These are phyloP conservation scores for Columbina picui DNA, from an alignment of 2,113 vertebrate genomes.

Conservation along the genomic window DNA sequence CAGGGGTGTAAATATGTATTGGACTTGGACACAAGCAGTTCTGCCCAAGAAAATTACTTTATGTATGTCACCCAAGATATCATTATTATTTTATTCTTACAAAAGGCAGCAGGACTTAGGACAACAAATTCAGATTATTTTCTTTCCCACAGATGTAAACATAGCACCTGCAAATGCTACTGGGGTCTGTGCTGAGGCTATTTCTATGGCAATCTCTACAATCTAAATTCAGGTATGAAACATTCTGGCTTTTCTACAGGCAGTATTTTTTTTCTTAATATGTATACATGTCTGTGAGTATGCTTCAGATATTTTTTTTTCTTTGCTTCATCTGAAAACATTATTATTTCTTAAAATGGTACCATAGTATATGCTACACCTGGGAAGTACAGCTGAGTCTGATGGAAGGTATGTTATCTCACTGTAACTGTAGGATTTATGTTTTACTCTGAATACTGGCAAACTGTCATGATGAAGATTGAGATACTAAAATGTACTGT, in stretches of 20 bases:
- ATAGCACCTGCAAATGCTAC: not conserved
- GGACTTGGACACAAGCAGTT: not conserved
- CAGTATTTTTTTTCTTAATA: not conserved
- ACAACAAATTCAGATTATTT: not conserved
- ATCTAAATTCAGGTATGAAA: not conserved
- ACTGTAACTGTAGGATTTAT: not conserved
- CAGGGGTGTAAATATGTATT: not conserved
- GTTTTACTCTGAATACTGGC: not conserved
- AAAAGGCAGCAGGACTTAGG: not conserved
- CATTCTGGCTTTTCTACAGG: not conserved
- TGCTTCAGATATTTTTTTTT: not conserved
- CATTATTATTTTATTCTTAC: not conserved
- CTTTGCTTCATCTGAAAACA: not conserved
- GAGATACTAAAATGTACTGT: not conserved
- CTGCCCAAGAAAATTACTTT: not conserved
- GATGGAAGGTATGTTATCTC: not conserved
- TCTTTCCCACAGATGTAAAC: not conserved
- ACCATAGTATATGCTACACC: not conserved
- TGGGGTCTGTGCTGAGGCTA: not conserved
- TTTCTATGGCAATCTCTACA: not conserved
- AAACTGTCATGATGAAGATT: not conserved
- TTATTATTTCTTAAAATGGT: not conserved
- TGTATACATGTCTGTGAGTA: not conserved
- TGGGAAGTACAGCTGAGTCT: not conserved
- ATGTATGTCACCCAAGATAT: not conserved